Percentiles rank a stretch among this genome's conserved stretches.
phyloP scores from a whole-genome alignment of 2,113 vertebrate species.

The Macheiramphus alcinus region DNA sequence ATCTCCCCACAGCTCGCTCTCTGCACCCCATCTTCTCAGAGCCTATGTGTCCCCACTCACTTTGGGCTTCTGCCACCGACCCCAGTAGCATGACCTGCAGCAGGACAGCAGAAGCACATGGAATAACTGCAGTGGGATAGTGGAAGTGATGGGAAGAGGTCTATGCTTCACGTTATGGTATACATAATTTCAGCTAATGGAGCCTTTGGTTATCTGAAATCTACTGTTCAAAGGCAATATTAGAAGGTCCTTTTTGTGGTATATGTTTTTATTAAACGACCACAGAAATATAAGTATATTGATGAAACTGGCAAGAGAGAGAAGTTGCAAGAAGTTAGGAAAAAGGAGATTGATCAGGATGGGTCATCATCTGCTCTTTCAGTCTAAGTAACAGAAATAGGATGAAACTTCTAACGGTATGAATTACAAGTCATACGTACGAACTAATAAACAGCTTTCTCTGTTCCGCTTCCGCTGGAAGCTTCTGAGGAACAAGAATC shows the following conservation, averaged over 20 bases:
- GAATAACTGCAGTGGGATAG: background rate
- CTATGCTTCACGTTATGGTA: background rate
- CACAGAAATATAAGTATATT: background rate
- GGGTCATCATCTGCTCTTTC: background rate
- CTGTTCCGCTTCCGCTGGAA: background rate
- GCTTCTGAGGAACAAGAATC: background rate
- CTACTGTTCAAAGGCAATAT: background rate
- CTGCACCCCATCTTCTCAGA: background rate
- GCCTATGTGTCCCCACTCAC: accelerated
- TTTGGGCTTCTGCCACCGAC: background rate
- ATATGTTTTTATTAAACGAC: background rate
- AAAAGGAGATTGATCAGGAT: background rate
- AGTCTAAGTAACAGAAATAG: background rate
- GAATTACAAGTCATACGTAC: background rate
- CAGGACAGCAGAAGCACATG: background rate
- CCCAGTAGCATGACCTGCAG: background rate
- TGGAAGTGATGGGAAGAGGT: background rate
- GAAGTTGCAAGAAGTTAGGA: background rate
- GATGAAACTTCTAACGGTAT: background rate
- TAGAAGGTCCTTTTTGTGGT: background rate
- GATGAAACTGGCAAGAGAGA: background rate
- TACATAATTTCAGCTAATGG: background rate
- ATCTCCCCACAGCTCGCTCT: background rate
- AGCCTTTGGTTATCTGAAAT: background rate
- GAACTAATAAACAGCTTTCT: background rate